Evolutionary conservation across 2,888 invertebrate genomes (phyloP).

Genomic region (Acanthococcus lagerstroemiae): DNA sequence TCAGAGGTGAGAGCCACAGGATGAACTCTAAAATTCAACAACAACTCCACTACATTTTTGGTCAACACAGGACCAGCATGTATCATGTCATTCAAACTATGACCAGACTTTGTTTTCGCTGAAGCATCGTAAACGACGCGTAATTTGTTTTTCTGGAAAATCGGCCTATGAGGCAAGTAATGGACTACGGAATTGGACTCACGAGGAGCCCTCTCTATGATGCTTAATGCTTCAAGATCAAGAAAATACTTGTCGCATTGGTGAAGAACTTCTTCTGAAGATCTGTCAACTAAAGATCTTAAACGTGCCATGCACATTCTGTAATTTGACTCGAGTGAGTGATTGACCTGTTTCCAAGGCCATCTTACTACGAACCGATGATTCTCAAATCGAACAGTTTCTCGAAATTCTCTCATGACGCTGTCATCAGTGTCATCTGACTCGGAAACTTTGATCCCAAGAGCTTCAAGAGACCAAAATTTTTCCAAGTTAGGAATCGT

Average conservation of each 20-base stretch:
- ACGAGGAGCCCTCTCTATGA: slow-evolving; percentile 33
- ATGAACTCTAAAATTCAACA: slow-evolving; percentile 38
- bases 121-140: slow-evolving; percentile 37
- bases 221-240: not conserved
- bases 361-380: not conserved
- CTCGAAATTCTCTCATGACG: not conserved
- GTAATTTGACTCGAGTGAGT: not conserved
- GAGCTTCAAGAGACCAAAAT: not conserved
- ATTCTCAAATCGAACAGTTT: not conserved
- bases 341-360: not conserved
- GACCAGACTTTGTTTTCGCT: slow-evolving; percentile 33
- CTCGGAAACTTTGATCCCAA: not conserved
- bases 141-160: slow-evolving; percentile 33
- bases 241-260: not conserved
- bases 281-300: not conserved
- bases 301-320: not conserved
- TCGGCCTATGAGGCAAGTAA: slow-evolving; percentile 37
- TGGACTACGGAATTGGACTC: not conserved
- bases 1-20: slow-evolving; percentile 39
- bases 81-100: slow-evolving; percentile 40
- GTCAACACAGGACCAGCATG: slow-evolving; percentile 39
- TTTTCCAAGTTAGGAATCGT: not conserved
- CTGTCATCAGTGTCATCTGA: not conserved
- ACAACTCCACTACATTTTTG: slow-evolving; percentile 38
- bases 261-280: not conserved